These are phyloP conservation scores for Drosophila teissieri DNA, from an alignment of 1,140 invertebrate genomes.

Conservation along the genomic window DNA sequence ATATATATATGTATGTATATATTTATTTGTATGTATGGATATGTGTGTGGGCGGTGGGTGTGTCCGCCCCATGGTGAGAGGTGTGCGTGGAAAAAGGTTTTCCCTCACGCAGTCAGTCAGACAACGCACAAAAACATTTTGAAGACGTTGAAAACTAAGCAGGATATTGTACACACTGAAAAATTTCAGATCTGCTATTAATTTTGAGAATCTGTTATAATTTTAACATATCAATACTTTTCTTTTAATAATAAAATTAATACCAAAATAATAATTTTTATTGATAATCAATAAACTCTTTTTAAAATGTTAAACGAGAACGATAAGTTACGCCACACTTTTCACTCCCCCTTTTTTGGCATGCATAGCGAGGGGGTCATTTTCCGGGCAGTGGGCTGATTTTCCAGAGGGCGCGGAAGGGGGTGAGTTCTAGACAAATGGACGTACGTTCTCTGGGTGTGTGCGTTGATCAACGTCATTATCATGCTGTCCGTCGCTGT, in stretches of 20 bases:
- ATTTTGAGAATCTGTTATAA: no score
- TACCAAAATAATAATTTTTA: no score
- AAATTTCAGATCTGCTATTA: no score
- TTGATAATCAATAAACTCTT: background rate
- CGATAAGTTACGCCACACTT: no score
- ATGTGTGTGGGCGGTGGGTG: constrained; percentile 37
- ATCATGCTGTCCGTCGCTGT: constrained; percentile 46
- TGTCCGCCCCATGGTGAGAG: constrained; percentile 35
- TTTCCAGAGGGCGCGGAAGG: background rate
- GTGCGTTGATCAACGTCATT: constrained; percentile 75
- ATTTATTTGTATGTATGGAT: background rate
- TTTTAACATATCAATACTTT: background rate
- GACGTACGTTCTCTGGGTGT: constrained; percentile 64
- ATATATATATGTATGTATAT: background rate
- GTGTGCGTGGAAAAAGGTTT: constrained; percentile 62
- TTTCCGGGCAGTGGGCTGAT: background rate
- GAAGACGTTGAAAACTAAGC: constrained; percentile 10
- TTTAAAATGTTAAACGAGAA: background rate
- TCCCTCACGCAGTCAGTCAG: constrained; percentile 33
- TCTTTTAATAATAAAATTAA: background rate
- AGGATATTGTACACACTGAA: background rate
- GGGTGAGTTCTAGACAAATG: constrained; percentile 63
- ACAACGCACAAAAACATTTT: constrained; percentile 41
- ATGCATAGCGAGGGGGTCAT: background rate
- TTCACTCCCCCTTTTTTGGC: background rate